phyloP scores from a whole-genome alignment of 1,140 invertebrate genomes.

The Schlechtendalia chinensis region DNA sequence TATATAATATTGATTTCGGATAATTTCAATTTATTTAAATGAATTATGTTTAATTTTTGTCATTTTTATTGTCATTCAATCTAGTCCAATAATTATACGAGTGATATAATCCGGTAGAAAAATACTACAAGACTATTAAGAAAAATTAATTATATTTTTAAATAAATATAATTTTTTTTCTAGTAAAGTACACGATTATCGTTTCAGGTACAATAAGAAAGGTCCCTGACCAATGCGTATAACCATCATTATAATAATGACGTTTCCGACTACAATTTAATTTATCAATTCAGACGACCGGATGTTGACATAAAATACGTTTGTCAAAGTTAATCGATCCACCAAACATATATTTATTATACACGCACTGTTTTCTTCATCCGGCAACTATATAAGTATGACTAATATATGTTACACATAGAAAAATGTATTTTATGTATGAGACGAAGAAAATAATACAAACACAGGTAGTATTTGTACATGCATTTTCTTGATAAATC shows the following conservation, averaged over 20 bases:
- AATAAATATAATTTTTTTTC: too few relatives aligned
- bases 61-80: too few relatives aligned
- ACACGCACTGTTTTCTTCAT: not conserved
- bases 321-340: too few relatives aligned
- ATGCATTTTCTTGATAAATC: not conserved
- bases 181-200: too few relatives aligned
- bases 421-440: not conserved
- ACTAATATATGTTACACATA: not conserved
- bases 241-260: not conserved
- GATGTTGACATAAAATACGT: not conserved
- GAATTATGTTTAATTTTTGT: too few relatives aligned
- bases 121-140: too few relatives aligned
- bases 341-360: not conserved
- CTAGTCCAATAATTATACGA: too few relatives aligned
- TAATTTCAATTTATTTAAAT: too few relatives aligned
- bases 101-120: too few relatives aligned
- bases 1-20: too few relatives aligned
- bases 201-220: too few relatives aligned
- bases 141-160: too few relatives aligned
- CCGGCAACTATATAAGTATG: not conserved
- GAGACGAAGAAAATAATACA: not conserved
- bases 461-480: not conserved
- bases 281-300: not conserved
- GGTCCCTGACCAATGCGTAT: not conserved
- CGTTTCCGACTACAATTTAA: not conserved